Evolutionary conservation across 2,113 vertebrate genomes (phyloP).

Genomic region (Erythrocercus mccallii): DNA sequence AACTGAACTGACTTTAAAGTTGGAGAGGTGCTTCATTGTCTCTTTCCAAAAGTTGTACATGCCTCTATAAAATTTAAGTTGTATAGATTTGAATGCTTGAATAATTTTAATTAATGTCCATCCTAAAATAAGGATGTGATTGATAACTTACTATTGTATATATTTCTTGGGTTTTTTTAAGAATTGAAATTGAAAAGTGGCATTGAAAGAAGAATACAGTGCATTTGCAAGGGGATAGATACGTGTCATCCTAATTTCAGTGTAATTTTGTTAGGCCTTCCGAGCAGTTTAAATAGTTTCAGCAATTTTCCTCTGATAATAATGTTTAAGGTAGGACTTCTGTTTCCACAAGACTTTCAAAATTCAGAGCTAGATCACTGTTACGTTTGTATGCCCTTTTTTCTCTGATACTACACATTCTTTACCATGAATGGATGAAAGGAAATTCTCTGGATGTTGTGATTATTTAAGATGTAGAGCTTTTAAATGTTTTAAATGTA

Average conservation of each 20-base stretch:
- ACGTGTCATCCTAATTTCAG: neutral
- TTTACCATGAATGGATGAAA: neutral
- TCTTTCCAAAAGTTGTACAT: neutral
- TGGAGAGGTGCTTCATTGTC: neutral
- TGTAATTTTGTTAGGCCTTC: neutral
- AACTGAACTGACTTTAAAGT: neutral
- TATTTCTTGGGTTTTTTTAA: neutral
- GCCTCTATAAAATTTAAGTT: neutral
- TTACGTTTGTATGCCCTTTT: neutral
- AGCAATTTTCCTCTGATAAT: neutral
- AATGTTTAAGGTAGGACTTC: neutral
- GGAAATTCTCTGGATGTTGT: neutral
- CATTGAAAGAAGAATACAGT: neutral
- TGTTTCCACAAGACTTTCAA: neutral
- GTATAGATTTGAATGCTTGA: neutral
- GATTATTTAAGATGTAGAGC: neutral
- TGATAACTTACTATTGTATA: neutral
- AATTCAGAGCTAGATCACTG: neutral
- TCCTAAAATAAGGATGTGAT: neutral
- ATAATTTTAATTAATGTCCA: neutral
- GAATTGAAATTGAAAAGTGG: neutral
- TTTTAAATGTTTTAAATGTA: neutral
- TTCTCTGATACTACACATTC: neutral
- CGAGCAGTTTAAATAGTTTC: neutral
- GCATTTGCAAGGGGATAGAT: neutral